phyloP scores from a whole-genome alignment of 37 sponge, comb jelly and placozoan genomes.

The Dysidea cf. avara region DNA sequence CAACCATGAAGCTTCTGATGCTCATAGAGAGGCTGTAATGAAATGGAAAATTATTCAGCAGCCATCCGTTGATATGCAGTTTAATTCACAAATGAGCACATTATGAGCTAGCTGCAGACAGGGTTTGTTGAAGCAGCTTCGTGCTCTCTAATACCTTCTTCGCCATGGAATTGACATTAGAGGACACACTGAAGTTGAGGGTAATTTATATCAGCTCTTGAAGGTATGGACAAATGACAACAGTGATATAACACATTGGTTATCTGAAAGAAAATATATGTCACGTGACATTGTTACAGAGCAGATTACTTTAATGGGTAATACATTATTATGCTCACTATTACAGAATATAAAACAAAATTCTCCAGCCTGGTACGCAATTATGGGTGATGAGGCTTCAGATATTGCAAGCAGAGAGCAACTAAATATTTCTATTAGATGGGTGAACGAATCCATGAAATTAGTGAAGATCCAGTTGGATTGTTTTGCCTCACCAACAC shows the following conservation, averaged over 20 bases:
- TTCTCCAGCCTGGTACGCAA: slow-evolving; percentile 1
- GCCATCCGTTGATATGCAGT: slow-evolving; percentile 16
- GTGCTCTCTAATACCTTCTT: slow-evolving; percentile 15
- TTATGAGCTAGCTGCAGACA: slow-evolving; percentile 1
- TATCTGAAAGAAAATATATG: background rate
- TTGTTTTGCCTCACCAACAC: slow-evolving; percentile 27
- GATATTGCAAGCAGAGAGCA: slow-evolving; percentile 23
- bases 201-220: slow-evolving; percentile 28
- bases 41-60: slow-evolving; percentile 27
- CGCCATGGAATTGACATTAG: slow-evolving; percentile 28
- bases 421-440: slow-evolving; percentile 24
- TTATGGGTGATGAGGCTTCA: slow-evolving; percentile 31
- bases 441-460: slow-evolving; percentile 33
- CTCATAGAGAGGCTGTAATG: slow-evolving; percentile 41
- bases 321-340: slow-evolving; percentile 2
- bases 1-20: slow-evolving; percentile 30
- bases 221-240: background rate
- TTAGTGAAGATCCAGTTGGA: slow-evolving; percentile 35
- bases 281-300: slow-evolving; percentile 17
- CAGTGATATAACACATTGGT: slow-evolving; percentile 3
- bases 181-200: slow-evolving; percentile 40
- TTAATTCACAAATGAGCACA: slow-evolving; percentile 24
- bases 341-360: slow-evolving; percentile 4
- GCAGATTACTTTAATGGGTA: slow-evolving; percentile 34
- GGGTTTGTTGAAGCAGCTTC: slow-evolving; percentile 23